Conservation (phyloP, 2,888 invertebrate species). For the Drosophila borealis region DNA sequence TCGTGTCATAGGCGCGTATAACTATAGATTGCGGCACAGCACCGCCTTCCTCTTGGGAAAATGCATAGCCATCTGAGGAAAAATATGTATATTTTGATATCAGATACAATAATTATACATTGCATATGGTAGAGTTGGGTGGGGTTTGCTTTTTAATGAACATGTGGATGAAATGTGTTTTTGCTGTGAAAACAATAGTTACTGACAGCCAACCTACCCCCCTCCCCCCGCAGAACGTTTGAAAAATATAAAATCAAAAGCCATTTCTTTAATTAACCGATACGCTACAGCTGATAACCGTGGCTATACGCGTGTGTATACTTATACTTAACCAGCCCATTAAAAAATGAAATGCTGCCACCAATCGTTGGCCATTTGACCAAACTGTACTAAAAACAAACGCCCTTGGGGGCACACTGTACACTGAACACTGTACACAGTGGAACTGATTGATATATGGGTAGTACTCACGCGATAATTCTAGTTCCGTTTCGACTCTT, state of each 20-base stretch:
- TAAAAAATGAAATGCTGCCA: constrained; percentile 33
- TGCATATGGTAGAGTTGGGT: not conserved
- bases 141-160: constrained; percentile 3
- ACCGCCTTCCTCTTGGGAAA: constrained; percentile 99
- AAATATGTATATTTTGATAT: constrained; percentile 9
- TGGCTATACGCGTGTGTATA: constrained; percentile 4
- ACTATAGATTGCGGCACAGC: constrained; percentile 97
- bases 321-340: constrained; percentile 35
- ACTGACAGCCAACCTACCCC: not conserved
- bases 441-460: constrained; percentile 44
- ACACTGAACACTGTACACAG: constrained; percentile 3
- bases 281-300: constrained; percentile 33
- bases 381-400: constrained; percentile 8
- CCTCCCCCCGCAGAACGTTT: not conserved
- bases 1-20: constrained; percentile 98
- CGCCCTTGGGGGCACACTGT: constrained; percentile 28
- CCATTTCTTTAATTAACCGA: constrained; percentile 40
- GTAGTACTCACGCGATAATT: constrained; percentile 95
- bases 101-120: constrained; percentile 6
- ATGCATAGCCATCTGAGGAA: constrained; percentile 96
- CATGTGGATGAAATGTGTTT: constrained; percentile 30
- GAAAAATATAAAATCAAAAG: constrained; percentile 18
- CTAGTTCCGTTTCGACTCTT: constrained; percentile 93
- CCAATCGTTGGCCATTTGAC: constrained; percentile 21
- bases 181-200: constrained; percentile 13